phyloP scores from a whole-genome alignment of 2,888 invertebrate species.

The Yponomeuta plumbellus region DNA sequence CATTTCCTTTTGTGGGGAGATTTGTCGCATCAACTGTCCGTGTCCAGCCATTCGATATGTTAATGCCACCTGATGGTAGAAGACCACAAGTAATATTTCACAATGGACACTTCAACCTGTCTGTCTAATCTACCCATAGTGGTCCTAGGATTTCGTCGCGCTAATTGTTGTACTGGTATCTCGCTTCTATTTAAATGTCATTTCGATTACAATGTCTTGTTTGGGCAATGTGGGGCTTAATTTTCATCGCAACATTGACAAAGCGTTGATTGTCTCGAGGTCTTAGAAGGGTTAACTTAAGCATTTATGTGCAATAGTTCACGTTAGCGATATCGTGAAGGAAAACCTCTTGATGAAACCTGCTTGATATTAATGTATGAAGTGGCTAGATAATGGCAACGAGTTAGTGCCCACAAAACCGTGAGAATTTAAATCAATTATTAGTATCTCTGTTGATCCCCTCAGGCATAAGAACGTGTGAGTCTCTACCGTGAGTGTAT shows the following conservation, averaged over 20 bases:
- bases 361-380: not conserved
- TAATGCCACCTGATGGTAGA: not conserved
- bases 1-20: constrained; percentile 38
- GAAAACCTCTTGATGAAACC: not conserved
- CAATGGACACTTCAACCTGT: not conserved
- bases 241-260: not conserved
- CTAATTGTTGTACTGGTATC: not conserved
- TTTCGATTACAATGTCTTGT: not conserved
- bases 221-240: not conserved
- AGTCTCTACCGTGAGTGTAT: too few species aligned
- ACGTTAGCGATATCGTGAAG: not conserved
- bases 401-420: not conserved
- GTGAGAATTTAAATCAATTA: not conserved
- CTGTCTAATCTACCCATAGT: not conserved
- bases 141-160: not conserved
- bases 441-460: too few species aligned
- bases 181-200: constrained; percentile 1
- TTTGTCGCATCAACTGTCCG: constrained; percentile 26
- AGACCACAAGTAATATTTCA: not conserved
- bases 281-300: not conserved
- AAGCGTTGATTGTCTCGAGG: constrained; percentile 1
- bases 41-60: not conserved
- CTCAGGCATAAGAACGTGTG: too few species aligned
- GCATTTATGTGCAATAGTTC: not conserved
- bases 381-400: not conserved